Percentiles rank a stretch among this genome's conserved stretches.
Conservation (phyloP, 2,113 vertebrate species). For the Mus pahari region DNA sequence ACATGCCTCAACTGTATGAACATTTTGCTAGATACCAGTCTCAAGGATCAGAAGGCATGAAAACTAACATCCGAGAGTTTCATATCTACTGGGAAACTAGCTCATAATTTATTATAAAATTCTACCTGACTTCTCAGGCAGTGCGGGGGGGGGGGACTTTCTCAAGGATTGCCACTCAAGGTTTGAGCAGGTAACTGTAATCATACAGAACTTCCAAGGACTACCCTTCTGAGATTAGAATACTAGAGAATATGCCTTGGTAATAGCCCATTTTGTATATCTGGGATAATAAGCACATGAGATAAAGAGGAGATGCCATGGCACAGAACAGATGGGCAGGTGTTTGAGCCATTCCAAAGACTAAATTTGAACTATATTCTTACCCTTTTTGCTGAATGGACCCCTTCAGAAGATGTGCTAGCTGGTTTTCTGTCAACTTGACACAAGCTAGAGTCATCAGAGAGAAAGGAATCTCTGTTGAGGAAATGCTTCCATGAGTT, state of each 20-base stretch:
- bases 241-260: background rate
- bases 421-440: background rate
- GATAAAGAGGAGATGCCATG: rapidly evolving
- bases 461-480: background rate
- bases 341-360: background rate
- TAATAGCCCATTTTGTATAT: background rate
- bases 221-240: background rate
- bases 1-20: background rate
- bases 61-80: background rate
- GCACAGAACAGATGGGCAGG: background rate
- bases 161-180: background rate
- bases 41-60: background rate
- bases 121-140: background rate
- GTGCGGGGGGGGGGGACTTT: too few species aligned
- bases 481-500: background rate
- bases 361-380: background rate
- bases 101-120: background rate
- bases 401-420: background rate
- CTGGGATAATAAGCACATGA: rapidly evolving
- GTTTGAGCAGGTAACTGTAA: background rate
- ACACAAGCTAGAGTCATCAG: background rate
- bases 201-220: background rate
- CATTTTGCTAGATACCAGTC: background rate
- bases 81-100: background rate
- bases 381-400: background rate